These are phyloP conservation scores for Eucidaris tribuloides DNA, from an alignment of 35 echinoderm and acorn worm genomes.

Conservation along the genomic window DNA sequence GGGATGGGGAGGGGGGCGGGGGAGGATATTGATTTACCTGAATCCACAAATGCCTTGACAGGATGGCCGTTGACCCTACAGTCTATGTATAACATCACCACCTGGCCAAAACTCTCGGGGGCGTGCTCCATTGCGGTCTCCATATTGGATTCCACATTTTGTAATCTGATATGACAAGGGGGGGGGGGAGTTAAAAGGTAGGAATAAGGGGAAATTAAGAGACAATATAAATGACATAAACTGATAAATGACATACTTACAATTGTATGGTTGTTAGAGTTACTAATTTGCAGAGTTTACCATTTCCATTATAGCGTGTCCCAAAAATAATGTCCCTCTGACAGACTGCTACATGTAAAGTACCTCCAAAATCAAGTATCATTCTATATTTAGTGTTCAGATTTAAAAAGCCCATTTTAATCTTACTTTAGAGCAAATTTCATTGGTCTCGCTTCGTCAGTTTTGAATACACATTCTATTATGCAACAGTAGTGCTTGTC, in stretches of 20 bases:
- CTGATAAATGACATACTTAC: background rate
- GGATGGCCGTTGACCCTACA: constrained; percentile 83
- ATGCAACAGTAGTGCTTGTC: too few relatives aligned
- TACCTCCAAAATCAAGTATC: too few relatives aligned
- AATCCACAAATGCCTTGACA: constrained; percentile 98
- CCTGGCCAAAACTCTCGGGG: constrained; percentile 95
- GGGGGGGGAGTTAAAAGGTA: background rate
- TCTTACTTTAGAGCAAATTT: too few relatives aligned
- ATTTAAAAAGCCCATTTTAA: too few relatives aligned
- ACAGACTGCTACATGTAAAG: background rate
- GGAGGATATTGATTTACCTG: too few relatives aligned
- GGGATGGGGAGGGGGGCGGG: too few relatives aligned
- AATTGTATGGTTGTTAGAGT: background rate
- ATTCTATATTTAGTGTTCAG: too few relatives aligned
- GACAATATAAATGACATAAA: background rate
- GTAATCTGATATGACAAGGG: constrained; percentile 28
- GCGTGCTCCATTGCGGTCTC: constrained; percentile 91
- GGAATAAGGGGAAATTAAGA: background rate
- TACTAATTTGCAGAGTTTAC: background rate
- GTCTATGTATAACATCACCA: constrained; percentile 92
- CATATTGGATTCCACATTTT: constrained; percentile 92
- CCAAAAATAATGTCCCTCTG: too few relatives aligned
- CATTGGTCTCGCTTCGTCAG: too few relatives aligned
- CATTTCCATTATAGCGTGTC: background rate
- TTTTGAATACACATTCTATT: too few relatives aligned